Conservation (phyloP, 1,140 invertebrate genomes). For the Mactra quadrangularis region DNA sequence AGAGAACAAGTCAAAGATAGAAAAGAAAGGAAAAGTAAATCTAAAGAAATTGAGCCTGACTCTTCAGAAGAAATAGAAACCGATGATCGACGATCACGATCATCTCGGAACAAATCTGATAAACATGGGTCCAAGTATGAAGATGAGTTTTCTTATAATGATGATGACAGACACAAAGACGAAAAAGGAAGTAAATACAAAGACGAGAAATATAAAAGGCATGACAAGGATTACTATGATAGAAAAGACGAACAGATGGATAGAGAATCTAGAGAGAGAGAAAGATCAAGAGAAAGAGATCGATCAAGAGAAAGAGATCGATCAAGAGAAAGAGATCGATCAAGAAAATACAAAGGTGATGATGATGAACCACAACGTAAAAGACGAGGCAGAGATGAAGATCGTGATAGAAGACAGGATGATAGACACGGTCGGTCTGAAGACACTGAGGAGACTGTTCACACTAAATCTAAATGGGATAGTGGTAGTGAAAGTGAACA, state of each 20-base stretch:
- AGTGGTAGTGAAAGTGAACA: slow-evolving; percentile 54
- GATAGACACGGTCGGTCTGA: too few species aligned
- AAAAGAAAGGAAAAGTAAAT: slow-evolving; percentile 2
- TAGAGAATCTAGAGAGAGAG: too few species aligned
- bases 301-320: slow-evolving; percentile 9
- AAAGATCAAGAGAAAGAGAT: too few species aligned
- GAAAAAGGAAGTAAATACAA: slow-evolving; percentile 5
- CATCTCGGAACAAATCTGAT: too few species aligned
- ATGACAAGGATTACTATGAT: slow-evolving; percentile 14
- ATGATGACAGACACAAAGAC: slow-evolving; percentile 27
- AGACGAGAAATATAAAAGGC: background rate
- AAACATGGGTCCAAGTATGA: too few species aligned
- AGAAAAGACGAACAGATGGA: slow-evolving; percentile 12
- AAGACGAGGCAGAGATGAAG: slow-evolving; percentile 4
- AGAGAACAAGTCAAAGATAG: background rate
- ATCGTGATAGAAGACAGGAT: background rate
- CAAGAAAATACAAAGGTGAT: slow-evolving; percentile 36
- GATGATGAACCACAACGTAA: background rate
- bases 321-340: slow-evolving; percentile 7
- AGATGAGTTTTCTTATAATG: background rate
- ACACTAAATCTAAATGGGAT: slow-evolving; percentile 56
- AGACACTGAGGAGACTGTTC: background rate
- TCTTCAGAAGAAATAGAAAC: background rate
- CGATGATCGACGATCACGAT: slow-evolving; percentile 4
- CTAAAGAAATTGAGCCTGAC: background rate